phyloP scores from a whole-genome alignment of 2,797 vertebrate genomes.

The Alcedo atthis region DNA sequence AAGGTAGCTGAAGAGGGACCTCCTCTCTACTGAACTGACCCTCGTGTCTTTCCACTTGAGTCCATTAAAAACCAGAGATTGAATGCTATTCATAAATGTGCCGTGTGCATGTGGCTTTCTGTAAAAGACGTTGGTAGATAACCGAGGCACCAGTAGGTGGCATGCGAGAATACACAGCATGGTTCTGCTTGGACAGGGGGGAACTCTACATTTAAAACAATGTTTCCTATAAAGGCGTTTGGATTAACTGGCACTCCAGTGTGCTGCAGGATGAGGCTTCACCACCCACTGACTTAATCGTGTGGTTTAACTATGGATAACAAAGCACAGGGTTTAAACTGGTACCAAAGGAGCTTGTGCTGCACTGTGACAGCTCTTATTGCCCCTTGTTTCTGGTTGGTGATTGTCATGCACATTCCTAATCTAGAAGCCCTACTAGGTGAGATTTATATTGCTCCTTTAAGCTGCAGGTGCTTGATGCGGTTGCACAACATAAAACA shows the following conservation, averaged over 20 bases:
- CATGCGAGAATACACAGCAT: constrained; percentile 22
- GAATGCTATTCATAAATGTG: background rate
- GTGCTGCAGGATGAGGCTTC: background rate
- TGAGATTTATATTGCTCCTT: background rate
- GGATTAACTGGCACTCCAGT: background rate
- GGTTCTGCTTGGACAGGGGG: background rate
- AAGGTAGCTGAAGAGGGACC: background rate
- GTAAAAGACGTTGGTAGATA: background rate
- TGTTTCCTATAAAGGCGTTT: background rate
- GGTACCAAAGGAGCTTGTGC: background rate
- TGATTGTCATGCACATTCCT: fast-evolving
- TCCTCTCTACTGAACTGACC: background rate
- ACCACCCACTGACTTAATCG: background rate
- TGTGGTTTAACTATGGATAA: background rate
- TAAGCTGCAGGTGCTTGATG: background rate
- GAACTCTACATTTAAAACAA: background rate
- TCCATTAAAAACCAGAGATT: background rate
- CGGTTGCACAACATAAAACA: background rate
- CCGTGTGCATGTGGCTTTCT: background rate
- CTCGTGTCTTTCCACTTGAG: fast-evolving
- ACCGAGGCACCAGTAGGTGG: constrained; percentile 61
- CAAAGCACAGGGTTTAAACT: background rate
- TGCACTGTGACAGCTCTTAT: background rate
- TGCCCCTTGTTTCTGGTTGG: background rate
- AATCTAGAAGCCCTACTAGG: background rate